These are phyloP conservation scores for Drosophila antonietae DNA, from an alignment of 2,888 invertebrate genomes.

Conservation along the genomic window DNA sequence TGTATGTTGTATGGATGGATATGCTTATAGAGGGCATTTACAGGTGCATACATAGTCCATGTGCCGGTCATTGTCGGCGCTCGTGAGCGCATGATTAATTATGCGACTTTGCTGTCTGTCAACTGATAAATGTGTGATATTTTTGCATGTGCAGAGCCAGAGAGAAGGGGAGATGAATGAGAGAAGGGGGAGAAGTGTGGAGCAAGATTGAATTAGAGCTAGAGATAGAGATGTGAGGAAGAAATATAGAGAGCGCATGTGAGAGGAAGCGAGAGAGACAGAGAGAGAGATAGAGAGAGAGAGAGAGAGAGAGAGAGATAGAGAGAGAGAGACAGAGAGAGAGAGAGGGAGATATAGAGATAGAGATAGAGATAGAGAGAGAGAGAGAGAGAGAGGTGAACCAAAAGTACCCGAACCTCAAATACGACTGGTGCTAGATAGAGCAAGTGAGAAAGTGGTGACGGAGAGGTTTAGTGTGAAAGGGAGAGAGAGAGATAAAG, in stretches of 20 bases:
- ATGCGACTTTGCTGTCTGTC: constrained; percentile 1
- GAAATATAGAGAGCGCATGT: too few species aligned
- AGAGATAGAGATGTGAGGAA: background rate
- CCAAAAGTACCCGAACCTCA: too few species aligned
- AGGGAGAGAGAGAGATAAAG: too few species aligned
- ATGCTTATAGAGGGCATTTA: constrained; percentile 32
- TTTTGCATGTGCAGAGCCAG: background rate
- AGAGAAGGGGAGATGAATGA: background rate
- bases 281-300: too few species aligned
- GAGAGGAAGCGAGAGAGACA: background rate
- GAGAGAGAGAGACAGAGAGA: background rate
- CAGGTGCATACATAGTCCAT: constrained; percentile 43
- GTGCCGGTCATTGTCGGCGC: constrained; percentile 22
- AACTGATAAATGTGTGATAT: constrained; percentile 1
- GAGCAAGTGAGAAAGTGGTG: too few species aligned
- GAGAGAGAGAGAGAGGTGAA: background rate
- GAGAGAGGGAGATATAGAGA: background rate
- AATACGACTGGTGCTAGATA: too few species aligned
- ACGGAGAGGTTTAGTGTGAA: too few species aligned
- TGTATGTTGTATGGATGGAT: constrained; percentile 9
- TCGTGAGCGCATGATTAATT: constrained; percentile 36
- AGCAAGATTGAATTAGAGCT: background rate
- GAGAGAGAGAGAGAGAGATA: too few species aligned
- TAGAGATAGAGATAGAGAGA: too few species aligned
- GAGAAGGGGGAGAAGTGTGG: background rate